Conservation (phyloP, 2,888 invertebrate genomes). For the Diaprepes abbreviatus region DNA sequence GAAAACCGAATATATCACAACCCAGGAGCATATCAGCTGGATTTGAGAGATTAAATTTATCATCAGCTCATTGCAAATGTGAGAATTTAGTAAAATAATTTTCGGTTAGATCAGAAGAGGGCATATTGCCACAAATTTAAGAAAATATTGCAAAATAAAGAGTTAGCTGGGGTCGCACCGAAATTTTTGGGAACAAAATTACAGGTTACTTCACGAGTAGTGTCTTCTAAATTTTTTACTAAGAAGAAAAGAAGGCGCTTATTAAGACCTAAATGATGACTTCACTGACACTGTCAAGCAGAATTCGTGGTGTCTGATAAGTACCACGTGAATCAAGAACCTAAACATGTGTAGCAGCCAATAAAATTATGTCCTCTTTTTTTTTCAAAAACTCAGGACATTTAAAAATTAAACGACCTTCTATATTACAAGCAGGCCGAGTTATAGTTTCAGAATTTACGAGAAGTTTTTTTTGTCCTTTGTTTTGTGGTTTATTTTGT, state of each 20-base stretch:
- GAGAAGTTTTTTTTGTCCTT: too few species aligned
- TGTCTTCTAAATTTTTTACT: conserved; percentile 1
- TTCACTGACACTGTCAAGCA: not conserved
- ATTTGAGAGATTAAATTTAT: conserved; percentile 7
- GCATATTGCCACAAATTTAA: conserved; percentile 1
- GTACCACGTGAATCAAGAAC: not conserved
- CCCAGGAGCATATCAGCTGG: too few species aligned
- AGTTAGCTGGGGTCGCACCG: too few species aligned
- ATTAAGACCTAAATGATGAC: not conserved
- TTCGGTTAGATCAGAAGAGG: not conserved
- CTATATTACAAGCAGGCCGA: too few species aligned
- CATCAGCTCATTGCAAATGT: not conserved
- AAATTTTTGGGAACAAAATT: too few species aligned
- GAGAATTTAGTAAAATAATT: not conserved
- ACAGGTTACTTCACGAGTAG: not conserved
- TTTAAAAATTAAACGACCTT: too few species aligned
- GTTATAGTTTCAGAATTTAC: too few species aligned
- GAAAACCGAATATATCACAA: conserved; percentile 3
- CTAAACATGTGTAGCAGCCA: not conserved
- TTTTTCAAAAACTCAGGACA: too few species aligned
- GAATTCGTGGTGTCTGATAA: too few species aligned
- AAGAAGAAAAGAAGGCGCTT: conserved; percentile 1
- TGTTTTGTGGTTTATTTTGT: too few species aligned
- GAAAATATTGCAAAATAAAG: not conserved
- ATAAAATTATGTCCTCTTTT: not conserved